Base-by-base conservation (phyloP, 2,888 invertebrate genomes). In the Chamaedrilus cognettii region DNA sequence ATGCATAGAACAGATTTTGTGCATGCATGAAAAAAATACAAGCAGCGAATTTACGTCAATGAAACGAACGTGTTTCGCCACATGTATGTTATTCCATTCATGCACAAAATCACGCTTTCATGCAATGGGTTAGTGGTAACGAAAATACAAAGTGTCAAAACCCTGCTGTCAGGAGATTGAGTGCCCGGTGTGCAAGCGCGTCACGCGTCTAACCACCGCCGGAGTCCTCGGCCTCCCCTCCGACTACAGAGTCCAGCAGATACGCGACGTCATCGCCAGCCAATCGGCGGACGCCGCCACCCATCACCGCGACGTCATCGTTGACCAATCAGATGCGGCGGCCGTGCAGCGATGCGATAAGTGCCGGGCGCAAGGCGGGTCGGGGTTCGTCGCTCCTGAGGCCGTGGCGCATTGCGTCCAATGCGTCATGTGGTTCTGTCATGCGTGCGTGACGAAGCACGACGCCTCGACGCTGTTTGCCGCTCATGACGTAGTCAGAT, bases 131-230 rank as follows among this genome's bases (percentile, higher is more conserved):
- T n/a, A n/a, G n/a, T n/a, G n/a, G n/a, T n/a, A n/a, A n/a, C n/a
- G n/a, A n/a, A n/a, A n/a, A n/a, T n/a, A n/a, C n/a, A n/a, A n/a
- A n/a, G n/a, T n/a, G n/a, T n/a, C n/a, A n/a, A n/a, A 42, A 28
- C 68, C 80, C 19, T 80, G 81, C 72, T 75, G 75, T 35, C 71
- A 81, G 7, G 75, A 78, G 42, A 74, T 83, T 31, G 77, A 78
- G 2, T 83, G 83, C 69, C 82, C 83, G 5, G 66, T 82, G 26
- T 83, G 83, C 70, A 79, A 81, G 50, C 78, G 79, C 69, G 75
- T 77, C 65, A 82, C 82, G 0, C 78, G 78, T 26, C 75, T 83
- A 5, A 79, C 82, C 1, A 72, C 77, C 7, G 78, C 79, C 3
- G 82, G 82, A 1, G 76, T 82, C 5, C 72, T 78, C 33, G 77